phyloP scores from a whole-genome alignment of 2,888 invertebrate species.

The Mayetiola destructor region DNA sequence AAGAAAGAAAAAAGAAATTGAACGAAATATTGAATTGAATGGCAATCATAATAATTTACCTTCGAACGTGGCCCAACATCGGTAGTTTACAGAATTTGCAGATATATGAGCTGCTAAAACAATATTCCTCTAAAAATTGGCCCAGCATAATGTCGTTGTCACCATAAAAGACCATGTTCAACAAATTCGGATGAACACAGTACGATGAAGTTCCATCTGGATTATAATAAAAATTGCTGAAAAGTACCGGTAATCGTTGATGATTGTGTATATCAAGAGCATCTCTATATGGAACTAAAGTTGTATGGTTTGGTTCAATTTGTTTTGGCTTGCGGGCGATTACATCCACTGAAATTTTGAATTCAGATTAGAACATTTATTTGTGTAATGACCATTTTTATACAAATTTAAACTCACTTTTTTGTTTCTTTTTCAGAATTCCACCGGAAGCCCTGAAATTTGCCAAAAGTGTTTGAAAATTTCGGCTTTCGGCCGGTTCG shows the following conservation, averaged over 20 bases:
- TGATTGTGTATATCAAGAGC: conserved; percentile 68
- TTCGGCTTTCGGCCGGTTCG: conserved; percentile 44
- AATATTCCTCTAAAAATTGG: conserved; percentile 83
- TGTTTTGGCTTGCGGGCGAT: conserved; percentile 24
- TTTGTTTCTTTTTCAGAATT: conserved; percentile 26
- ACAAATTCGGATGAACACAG: conserved; percentile 32
- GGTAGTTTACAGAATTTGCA: conserved; percentile 70
- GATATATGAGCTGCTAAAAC: conserved; percentile 68
- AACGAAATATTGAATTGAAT: not conserved
- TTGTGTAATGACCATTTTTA: not conserved
- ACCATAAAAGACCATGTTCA: conserved; percentile 84
- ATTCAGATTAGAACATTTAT: not conserved
- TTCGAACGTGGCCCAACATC: conserved; percentile 74
- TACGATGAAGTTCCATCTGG: conserved; percentile 32
- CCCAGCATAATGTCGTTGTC: conserved; percentile 90
- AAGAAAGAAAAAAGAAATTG: not conserved
- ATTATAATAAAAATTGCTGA: conserved; percentile 47
- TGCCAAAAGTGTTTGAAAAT: conserved; percentile 59
- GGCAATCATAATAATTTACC: conserved; percentile 30
- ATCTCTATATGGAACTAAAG: conserved; percentile 39
- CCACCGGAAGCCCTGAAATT: conserved; percentile 80
- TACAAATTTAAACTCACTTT: conserved; percentile 22
- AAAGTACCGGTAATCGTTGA: conserved; percentile 70
- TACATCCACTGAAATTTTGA: conserved; percentile 14
- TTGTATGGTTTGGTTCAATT: conserved; percentile 27